Evolutionary conservation across 2,113 vertebrate species (phyloP), one percentile per base, ranked within the genome.

Genomic region (Anseranas semipalmata): DNA sequence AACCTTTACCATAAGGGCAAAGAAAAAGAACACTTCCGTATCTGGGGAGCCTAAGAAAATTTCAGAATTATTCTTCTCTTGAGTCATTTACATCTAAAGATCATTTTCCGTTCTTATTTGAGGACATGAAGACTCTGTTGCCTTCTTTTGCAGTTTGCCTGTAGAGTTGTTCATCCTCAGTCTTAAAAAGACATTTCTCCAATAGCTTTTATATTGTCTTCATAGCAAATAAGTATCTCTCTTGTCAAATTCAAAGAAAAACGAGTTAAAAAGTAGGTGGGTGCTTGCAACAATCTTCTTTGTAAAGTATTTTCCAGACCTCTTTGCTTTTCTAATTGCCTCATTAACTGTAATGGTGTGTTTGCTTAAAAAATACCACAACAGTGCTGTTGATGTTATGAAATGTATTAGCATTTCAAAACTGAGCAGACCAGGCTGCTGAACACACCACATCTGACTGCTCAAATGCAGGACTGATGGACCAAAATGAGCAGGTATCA

Each of bases 401-500:
- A 75, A 89, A 86, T 4, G 3, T 37, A 48, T 72, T 62, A 70
- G 7, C n/a, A 55, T 75, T 85, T 92, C 53, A 72, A 74, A 74
- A 82, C 53, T 10, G 66, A 84, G 56, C 35, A 90, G 62, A 85
- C 11, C 1, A 6, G 83, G 50, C 48, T 0, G 0, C 56, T 82
- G 66, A 89, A 41, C 37, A 66, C 48, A 45, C 8, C 58, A 79
- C 43, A 96, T 77, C 74, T 92, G 86, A 85, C 70, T 87, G 80
- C 86, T 85, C 90, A 91, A 75, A 89, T 25, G 62, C 17, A 83
- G 48, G 53, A 92, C 73, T 89, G 92, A 95, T 96, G 79, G 62
- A 45, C 62, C 68, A 91, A 89, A 88, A 52, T 53, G 24, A 94
- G 81, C 78, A 96, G 86, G 88, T 96, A 94, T 84, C 92, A 87